Percentiles rank a stretch among this genome's conserved stretches.
These are phyloP conservation scores for Lepidocyrtinus sp. DNA, from an alignment of 2,888 invertebrate species.

Conservation along the genomic window DNA sequence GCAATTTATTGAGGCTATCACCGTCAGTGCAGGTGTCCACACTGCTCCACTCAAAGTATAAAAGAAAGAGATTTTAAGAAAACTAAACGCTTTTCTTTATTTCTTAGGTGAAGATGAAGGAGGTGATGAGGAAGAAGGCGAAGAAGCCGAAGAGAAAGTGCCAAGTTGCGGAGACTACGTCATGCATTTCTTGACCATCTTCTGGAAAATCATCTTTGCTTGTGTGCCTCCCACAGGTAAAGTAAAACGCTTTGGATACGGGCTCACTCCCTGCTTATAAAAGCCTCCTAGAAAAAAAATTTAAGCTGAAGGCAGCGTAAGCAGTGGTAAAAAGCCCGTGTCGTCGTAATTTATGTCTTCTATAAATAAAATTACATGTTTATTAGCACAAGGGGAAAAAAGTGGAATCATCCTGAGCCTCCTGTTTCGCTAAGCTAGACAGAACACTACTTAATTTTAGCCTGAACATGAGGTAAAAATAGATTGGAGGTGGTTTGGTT, in stretches of 20 bases:
- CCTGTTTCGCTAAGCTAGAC: background rate
- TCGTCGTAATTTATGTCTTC: background rate
- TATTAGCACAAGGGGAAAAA: background rate
- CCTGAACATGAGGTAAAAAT: background rate
- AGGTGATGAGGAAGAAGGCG: slow-evolving; percentile 72
- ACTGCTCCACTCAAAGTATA: too few species aligned
- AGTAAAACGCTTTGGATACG: background rate
- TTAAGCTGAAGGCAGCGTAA: background rate
- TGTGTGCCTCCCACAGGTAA: slow-evolving; percentile 97
- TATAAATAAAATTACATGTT: background rate
- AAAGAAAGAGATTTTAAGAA: slow-evolving; percentile 68
- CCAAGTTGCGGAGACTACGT: slow-evolving; percentile 92
- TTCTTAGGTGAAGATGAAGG: slow-evolving; percentile 74
- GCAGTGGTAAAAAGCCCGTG: background rate
- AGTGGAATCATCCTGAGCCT: background rate
- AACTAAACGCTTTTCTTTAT: background rate
- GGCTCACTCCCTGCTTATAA: background rate
- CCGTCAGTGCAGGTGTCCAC: slow-evolving; percentile 92
- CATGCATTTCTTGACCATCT: slow-evolving; percentile 95
- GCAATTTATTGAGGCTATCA: slow-evolving; percentile 97
- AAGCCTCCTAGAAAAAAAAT: background rate
- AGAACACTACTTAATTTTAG: background rate
- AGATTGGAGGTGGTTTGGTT: background rate
- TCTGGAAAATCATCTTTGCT: slow-evolving; percentile 99
- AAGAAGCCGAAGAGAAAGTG: slow-evolving; percentile 75